Evolutionary conservation across 2,113 vertebrate species (phyloP).

Genomic region (Protomyctophum bolini): DNA sequence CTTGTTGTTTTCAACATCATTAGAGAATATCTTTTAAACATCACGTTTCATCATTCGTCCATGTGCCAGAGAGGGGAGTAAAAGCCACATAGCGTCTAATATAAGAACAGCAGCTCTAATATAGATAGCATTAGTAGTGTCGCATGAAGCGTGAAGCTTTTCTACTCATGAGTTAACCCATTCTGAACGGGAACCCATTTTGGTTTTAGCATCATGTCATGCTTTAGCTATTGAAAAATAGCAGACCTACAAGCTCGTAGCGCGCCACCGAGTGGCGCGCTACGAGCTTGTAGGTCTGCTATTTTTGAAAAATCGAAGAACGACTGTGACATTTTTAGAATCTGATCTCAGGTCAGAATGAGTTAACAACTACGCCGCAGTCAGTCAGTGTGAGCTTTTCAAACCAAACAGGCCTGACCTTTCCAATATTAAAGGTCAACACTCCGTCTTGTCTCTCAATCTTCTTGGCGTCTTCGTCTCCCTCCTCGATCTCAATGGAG

Average conservation of each 20-base stretch:
- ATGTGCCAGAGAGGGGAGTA: conserved; percentile 55
- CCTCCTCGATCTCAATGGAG: conserved; percentile 88
- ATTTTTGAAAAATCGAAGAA: no score
- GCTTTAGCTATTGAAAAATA: no score
- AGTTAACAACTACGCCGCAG: conserved; percentile 28
- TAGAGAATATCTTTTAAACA: conserved; percentile 22
- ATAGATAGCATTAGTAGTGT: conserved; percentile 37
- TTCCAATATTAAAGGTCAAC: conserved; percentile 93
- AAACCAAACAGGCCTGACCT: conserved; percentile 80
- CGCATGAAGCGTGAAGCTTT: conserved; percentile 24
- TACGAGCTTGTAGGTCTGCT: no score
- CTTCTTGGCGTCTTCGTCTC: conserved; percentile 88
- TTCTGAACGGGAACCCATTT: no score
- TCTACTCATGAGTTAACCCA: conserved; percentile 35
- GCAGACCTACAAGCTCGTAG: no score
- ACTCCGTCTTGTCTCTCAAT: conserved; percentile 83
- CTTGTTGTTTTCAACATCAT: conserved; percentile 33
- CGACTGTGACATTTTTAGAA: no score
- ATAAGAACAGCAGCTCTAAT: neutral
- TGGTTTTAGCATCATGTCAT: no score
- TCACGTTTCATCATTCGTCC: conserved; percentile 48
- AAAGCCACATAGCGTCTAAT: conserved; percentile 35
- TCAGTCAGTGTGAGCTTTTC: conserved; percentile 20
- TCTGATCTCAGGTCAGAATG: no score
- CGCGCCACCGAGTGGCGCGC: no score